Evolutionary conservation across 2,797 vertebrate species (phyloP).

Genomic region (Pipistrellus pygmaeus): DNA sequence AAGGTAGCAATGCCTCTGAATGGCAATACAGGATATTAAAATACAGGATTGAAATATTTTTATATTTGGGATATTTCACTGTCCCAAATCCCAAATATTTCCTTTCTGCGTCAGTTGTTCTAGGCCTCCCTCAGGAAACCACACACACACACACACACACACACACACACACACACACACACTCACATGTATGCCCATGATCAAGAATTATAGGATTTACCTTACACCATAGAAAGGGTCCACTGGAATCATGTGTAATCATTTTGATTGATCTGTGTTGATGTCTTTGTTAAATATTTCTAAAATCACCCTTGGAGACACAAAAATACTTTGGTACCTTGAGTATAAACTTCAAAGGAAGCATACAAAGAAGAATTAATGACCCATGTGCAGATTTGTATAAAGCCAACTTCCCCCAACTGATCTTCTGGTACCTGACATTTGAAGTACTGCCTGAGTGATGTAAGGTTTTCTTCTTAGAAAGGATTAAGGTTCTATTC

Average conservation of each 20-base stretch:
- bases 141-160: neutral
- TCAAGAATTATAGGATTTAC: neutral
- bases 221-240: neutral
- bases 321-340: neutral
- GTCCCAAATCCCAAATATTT: neutral
- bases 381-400: neutral
- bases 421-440: neutral
- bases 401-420: neutral
- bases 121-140: neutral
- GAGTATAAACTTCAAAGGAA: neutral
- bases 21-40: neutral
- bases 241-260: neutral
- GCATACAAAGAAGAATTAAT: neutral
- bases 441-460: neutral
- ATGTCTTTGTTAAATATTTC: constrained; percentile 6
- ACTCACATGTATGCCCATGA: neutral
- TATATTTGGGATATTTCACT: neutral
- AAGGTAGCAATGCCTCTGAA: neutral
- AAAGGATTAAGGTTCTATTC: neutral
- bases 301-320: constrained; percentile 14
- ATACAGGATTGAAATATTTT: neutral
- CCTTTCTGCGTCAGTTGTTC: neutral
- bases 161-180: neutral
- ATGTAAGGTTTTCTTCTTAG: neutral
- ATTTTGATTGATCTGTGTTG: neutral